A percentile compares a stretch with the other conserved stretches of the same genome.
phyloP scores from a whole-genome alignment of 2,797 vertebrate genomes.

The Vireo griseus region DNA sequence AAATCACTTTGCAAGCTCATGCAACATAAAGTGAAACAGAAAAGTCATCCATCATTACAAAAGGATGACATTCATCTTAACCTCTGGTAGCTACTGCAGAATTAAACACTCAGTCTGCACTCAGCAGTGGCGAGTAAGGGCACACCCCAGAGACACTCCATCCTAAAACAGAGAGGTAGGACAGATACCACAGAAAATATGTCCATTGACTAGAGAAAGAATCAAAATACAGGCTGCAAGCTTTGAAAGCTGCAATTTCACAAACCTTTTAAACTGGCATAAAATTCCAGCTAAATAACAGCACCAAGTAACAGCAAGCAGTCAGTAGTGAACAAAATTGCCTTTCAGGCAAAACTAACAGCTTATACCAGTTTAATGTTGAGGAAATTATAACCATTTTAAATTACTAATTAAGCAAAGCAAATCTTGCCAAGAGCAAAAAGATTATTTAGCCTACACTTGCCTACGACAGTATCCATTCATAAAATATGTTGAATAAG shows the following conservation, averaged over 20 bases:
- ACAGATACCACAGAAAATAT: background rate
- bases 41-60: background rate
- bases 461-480: background rate
- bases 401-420: background rate
- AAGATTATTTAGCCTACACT: background rate
- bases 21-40: background rate
- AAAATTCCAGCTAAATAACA: background rate
- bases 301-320: background rate
- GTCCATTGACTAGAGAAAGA: background rate
- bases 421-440: background rate
- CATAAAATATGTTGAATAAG: background rate
- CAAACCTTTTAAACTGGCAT: background rate
- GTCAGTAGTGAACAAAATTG: background rate
- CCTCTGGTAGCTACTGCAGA: background rate
- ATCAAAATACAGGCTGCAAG: background rate
- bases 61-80: background rate
- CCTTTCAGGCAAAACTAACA: background rate
- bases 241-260: background rate
- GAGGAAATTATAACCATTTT: background rate
- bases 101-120: background rate
- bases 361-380: background rate
- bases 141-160: background rate
- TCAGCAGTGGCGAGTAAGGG: background rate
- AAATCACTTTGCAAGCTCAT: background rate
- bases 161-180: background rate